Percentiles rank a stretch among this genome's conserved stretches.
Conservation (phyloP, 1,140 invertebrate species). For the Drosophila navojoa region DNA sequence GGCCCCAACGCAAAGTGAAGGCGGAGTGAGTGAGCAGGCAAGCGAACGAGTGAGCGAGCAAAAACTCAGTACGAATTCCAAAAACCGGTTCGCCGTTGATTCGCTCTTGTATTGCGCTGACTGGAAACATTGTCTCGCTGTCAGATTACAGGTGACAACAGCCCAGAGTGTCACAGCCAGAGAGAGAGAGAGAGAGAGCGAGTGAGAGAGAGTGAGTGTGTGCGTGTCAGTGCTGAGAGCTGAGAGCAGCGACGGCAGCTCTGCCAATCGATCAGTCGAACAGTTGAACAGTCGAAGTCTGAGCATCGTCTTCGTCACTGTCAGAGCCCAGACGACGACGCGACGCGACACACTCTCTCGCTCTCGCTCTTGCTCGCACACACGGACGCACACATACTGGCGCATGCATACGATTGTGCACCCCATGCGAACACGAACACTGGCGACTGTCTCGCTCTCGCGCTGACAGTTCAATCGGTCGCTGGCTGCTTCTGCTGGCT, state of each 20-base stretch:
- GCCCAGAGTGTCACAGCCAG: constrained; percentile 66
- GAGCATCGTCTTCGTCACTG: constrained; percentile 68
- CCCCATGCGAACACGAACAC: not conserved
- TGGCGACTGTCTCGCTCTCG: constrained; percentile 42
- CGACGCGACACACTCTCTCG: constrained; percentile 32
- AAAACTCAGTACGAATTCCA: not conserved
- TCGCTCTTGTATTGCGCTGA: constrained; percentile 33
- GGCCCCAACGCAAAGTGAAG: constrained; percentile 40
- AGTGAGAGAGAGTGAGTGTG: not conserved
- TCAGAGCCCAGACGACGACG: constrained; percentile 34
- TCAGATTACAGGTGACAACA: constrained; percentile 75
- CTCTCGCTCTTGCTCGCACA: not conserved
- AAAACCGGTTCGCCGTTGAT: constrained; percentile 34
- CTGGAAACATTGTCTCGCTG: constrained; percentile 60
- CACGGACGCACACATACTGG: constrained; percentile 8
- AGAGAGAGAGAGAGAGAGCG: not conserved
- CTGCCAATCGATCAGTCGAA: constrained; percentile 55
- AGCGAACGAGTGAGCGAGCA: constrained; percentile 10
- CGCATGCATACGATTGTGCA: not conserved
- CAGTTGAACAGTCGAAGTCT: constrained; percentile 27
- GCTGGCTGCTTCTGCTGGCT: constrained; percentile 61
- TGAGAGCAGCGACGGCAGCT: constrained; percentile 8
- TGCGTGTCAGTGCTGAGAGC: not conserved
- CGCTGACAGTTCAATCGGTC: constrained; percentile 78
- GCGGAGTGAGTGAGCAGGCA: constrained; percentile 50